A percentile compares a stretch with the other conserved stretches of the same genome.
phyloP scores from a whole-genome alignment of 2,888 invertebrate genomes.

The Drosophila basisetae region DNA sequence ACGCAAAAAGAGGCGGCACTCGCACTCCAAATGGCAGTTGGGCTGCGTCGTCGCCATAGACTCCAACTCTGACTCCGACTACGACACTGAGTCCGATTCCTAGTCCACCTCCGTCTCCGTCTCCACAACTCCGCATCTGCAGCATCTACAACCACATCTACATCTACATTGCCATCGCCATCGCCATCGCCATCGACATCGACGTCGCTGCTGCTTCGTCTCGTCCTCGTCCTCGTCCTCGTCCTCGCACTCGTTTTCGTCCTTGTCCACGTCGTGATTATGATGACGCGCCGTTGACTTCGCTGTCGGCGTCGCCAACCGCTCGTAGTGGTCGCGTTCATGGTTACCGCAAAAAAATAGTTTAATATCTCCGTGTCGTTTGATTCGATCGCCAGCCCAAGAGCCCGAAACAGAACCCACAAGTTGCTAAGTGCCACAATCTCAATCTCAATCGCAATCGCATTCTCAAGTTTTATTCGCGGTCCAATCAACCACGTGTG shows the following conservation, averaged over 20 bases:
- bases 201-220: slow-evolving; percentile 53
- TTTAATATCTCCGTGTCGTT: slow-evolving; percentile 85
- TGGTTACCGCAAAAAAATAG: slow-evolving; percentile 85
- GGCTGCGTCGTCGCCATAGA: slow-evolving; percentile 54
- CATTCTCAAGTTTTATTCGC: slow-evolving; percentile 3
- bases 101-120: neutral
- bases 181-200: slow-evolving; percentile 1
- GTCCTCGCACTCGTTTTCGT: slow-evolving; percentile 38
- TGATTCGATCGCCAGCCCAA: slow-evolving; percentile 83
- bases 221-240: slow-evolving; percentile 36
- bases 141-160: slow-evolving; percentile 6
- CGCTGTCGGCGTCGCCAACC: slow-evolving; percentile 76
- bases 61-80: slow-evolving; percentile 12
- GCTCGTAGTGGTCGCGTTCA: slow-evolving; percentile 85
- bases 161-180: slow-evolving; percentile 13
- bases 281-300: slow-evolving; percentile 64
- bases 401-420: slow-evolving; percentile 26
- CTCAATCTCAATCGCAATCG: slow-evolving; percentile 16
- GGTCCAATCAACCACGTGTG: slow-evolving; percentile 15
- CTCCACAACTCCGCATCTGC: neutral
- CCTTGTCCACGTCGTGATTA: slow-evolving; percentile 68
- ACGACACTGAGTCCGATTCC: neutral
- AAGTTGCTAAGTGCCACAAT: slow-evolving; percentile 17
- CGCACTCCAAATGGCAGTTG: slow-evolving; percentile 52
- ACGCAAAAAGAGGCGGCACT: slow-evolving; percentile 63